Conservation (phyloP, 2,113 vertebrate species). For the Spermophilus dauricus region DNA sequence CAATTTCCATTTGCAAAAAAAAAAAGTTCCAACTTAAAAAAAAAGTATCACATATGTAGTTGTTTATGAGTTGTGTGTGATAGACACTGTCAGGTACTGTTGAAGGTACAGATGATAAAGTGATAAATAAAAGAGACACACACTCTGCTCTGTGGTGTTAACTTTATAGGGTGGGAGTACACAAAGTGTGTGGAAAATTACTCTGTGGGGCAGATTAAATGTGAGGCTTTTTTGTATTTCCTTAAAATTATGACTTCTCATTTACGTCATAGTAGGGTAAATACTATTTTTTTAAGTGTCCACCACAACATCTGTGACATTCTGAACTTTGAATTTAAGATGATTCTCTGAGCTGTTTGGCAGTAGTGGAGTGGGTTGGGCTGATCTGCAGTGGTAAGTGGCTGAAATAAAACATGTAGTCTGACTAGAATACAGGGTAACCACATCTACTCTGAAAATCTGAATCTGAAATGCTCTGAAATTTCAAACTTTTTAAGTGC, state of each 20-base stretch:
- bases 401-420: background rate
- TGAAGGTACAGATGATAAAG: rapidly evolving
- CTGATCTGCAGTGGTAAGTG: background rate
- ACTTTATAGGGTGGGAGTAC: background rate
- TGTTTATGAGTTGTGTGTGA: background rate
- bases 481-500: background rate
- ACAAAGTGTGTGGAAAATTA: background rate
- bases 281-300: background rate
- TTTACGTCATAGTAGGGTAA: background rate
- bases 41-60: too few species aligned
- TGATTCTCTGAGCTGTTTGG: background rate
- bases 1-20: background rate
- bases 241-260: background rate
- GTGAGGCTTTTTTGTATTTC: background rate
- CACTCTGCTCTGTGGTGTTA: background rate
- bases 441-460: background rate
- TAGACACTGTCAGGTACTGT: too few species aligned
- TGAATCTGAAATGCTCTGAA: background rate
- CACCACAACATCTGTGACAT: background rate
- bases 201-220: background rate
- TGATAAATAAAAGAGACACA: background rate
- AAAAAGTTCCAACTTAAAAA: background rate
- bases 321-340: conserved; percentile 8
- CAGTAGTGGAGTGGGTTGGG: background rate
- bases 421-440: background rate